These are phyloP conservation scores for Graptemys geographica DNA, from an alignment of 2,797 vertebrate species.

Conservation along the genomic window DNA sequence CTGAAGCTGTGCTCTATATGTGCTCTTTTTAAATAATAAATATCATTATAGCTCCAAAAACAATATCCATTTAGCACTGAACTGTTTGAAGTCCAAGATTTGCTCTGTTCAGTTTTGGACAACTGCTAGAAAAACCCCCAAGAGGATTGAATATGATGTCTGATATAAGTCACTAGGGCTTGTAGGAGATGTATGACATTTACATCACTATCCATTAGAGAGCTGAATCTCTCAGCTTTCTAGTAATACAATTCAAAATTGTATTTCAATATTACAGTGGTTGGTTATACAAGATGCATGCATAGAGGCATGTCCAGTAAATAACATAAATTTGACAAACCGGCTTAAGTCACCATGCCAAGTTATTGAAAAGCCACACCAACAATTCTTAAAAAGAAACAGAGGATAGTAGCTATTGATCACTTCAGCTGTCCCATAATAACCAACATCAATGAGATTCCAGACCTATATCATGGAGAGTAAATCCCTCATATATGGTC, in stretches of 20 bases:
- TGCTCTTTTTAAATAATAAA: not conserved
- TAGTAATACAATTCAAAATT: not conserved
- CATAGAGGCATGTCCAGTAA: too few relatives aligned
- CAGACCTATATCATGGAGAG: not conserved
- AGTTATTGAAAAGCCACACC: too few relatives aligned
- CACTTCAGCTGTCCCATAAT: not conserved
- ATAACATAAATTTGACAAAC: too few relatives aligned
- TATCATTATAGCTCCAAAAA: not conserved
- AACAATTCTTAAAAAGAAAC: not conserved
- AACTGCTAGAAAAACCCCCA: not conserved
- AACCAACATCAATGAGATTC: not conserved
- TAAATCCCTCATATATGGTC: slow-evolving; percentile 44
- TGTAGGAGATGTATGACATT: rapidly evolving
- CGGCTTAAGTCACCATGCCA: too few relatives aligned
- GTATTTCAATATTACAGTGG: too few relatives aligned
- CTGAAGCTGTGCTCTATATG: slow-evolving; percentile 6
- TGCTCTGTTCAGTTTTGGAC: not conserved
- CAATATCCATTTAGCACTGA: not conserved
- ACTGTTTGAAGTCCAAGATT: not conserved
- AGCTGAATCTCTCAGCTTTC: not conserved
- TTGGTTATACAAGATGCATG: too few relatives aligned
- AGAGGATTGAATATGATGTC: too few relatives aligned
- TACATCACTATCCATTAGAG: not conserved
- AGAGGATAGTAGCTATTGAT: not conserved
- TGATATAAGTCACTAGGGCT: not conserved